These are phyloP conservation scores for Platycnemis pennipes DNA, from an alignment of 2,888 invertebrate species.

Conservation along the genomic window DNA sequence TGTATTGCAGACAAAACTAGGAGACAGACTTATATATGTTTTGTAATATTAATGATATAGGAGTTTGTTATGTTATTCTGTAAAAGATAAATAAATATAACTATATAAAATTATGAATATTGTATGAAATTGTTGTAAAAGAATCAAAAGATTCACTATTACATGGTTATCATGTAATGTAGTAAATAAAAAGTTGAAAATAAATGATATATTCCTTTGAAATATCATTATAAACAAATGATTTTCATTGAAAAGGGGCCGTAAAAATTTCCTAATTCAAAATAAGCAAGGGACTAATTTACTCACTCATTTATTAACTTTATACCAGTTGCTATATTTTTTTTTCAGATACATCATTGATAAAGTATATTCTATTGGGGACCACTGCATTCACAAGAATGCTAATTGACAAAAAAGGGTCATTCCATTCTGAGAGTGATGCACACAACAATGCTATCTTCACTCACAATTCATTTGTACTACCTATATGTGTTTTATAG, in stretches of 20 bases:
- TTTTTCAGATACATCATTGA: not conserved
- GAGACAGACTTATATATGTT: conserved; percentile 63
- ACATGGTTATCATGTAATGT: conserved; percentile 63
- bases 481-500: too few species aligned
- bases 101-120: conserved; percentile 62
- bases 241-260: not conserved
- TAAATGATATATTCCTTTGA: conserved; percentile 66
- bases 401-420: too few species aligned
- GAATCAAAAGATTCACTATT: conserved; percentile 60
- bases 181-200: conserved; percentile 60
- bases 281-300: not conserved
- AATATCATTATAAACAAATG: conserved; percentile 48
- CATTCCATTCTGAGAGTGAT: too few species aligned
- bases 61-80: conserved; percentile 64
- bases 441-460: too few species aligned
- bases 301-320: too few species aligned
- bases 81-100: conserved; percentile 61
- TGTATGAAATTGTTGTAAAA: conserved; percentile 60
- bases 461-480: too few species aligned
- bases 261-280: not conserved
- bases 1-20: conserved; percentile 66
- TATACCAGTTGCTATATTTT: too few species aligned
- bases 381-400: too few species aligned
- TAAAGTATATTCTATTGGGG: too few species aligned
- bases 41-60: conserved; percentile 61